These are phyloP conservation scores for Trilocha varians DNA, from an alignment of 2,888 invertebrate genomes.

Conservation along the genomic window DNA sequence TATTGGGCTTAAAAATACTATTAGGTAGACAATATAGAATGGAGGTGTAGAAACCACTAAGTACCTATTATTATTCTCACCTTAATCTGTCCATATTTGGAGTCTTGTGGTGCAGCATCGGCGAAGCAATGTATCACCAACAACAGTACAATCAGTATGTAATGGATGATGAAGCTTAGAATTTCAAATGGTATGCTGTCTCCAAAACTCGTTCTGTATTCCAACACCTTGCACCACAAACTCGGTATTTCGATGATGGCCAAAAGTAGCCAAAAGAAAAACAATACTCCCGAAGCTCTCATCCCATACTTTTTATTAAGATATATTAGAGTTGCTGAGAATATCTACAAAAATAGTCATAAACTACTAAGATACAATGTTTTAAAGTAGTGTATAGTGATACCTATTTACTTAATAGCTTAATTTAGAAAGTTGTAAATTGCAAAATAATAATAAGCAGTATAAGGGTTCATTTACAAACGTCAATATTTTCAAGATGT, in stretches of 20 bases:
- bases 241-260: slow-evolving; percentile 81
- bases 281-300: slow-evolving; percentile 90
- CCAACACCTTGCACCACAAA: slow-evolving; percentile 77
- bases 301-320: slow-evolving; percentile 90
- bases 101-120: slow-evolving; percentile 78
- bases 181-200: slow-evolving; percentile 77
- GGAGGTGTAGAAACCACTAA: too few relatives aligned
- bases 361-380: too few relatives aligned
- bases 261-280: slow-evolving; percentile 91
- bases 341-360: slow-evolving; percentile 73
- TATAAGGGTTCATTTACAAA: slow-evolving; percentile 81
- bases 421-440: too few relatives aligned
- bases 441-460: too few relatives aligned
- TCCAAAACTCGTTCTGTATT: slow-evolving; percentile 44
- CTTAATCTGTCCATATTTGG: slow-evolving; percentile 77
- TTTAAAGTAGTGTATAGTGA: neutral
- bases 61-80: slow-evolving; percentile 50
- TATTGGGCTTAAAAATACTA: too few relatives aligned
- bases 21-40: too few relatives aligned
- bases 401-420: too few relatives aligned
- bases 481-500: slow-evolving; percentile 82
- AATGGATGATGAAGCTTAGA: slow-evolving; percentile 86
- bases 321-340: slow-evolving; percentile 79
- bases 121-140: slow-evolving; percentile 84
- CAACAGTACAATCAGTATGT: slow-evolving; percentile 77